Conservation (phyloP, 2,888 invertebrate genomes). For the Hymenopus coronatus region DNA sequence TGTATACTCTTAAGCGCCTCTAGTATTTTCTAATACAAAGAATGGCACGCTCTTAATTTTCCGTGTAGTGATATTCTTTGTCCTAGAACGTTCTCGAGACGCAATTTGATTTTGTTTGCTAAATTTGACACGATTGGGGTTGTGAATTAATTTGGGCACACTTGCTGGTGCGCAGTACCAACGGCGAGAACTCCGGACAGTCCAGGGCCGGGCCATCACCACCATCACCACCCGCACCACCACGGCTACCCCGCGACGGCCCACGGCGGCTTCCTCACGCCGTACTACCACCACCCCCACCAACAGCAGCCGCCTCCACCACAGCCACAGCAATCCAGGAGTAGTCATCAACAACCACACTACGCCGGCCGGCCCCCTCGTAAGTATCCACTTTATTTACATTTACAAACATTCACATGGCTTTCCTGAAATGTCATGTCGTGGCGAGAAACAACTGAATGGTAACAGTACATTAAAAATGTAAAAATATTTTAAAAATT, state of each 20-base stretch:
- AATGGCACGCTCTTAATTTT: too few relatives aligned
- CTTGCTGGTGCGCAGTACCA: background rate
- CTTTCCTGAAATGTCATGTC: background rate
- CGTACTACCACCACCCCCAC: conserved; percentile 42
- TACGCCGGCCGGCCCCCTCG: conserved; percentile 42
- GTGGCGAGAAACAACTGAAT: too few relatives aligned
- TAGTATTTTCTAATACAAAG: too few relatives aligned
- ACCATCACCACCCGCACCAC: conserved; percentile 32
- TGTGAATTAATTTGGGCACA: background rate
- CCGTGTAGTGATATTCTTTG: too few relatives aligned
- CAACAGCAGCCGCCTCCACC: conserved; percentile 9
- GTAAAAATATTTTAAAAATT: too few relatives aligned
- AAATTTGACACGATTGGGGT: too few relatives aligned
- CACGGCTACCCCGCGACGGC: conserved; percentile 36
- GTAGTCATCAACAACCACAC: conserved; percentile 27
- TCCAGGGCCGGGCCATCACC: conserved; percentile 48
- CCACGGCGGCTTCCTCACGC: conserved; percentile 44
- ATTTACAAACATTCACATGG: background rate
- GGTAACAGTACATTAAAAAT: background rate
- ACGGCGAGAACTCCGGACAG: conserved; percentile 47
- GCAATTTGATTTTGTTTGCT: too few relatives aligned
- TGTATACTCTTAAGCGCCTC: too few relatives aligned
- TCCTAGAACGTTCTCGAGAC: too few relatives aligned
- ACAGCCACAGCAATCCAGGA: conserved; percentile 16
- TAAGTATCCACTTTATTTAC: conserved; percentile 38